A percentile compares a stretch with the other conserved stretches of the same genome.
Evolutionary conservation across 2,797 vertebrate species (phyloP).

Genomic region (Intellagama lesueurii): DNA sequence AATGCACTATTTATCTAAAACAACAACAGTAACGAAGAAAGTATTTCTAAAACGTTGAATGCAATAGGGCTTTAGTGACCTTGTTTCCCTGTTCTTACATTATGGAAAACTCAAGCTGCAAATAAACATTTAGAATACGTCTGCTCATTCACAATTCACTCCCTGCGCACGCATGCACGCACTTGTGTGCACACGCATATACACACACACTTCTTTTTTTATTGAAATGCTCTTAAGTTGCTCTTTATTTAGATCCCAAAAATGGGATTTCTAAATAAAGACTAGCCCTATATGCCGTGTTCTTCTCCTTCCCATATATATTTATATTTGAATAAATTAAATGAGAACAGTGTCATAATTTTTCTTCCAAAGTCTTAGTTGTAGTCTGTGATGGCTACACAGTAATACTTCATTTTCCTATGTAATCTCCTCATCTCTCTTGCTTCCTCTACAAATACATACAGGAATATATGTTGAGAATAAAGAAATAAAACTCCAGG

Average conservation of each 20-base stretch:
- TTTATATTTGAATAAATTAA: neutral
- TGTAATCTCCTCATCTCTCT: neutral
- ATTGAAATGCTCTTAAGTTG: neutral
- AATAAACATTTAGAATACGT: constrained; percentile 35
- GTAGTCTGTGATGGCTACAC: neutral
- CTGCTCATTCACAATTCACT: too few species aligned
- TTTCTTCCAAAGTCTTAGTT: neutral
- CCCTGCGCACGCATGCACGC: too few species aligned
- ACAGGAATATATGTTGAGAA: neutral
- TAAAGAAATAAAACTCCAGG: neutral
- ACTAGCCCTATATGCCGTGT: neutral
- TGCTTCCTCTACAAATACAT: neutral
- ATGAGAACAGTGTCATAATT: neutral
- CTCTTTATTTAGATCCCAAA: too few species aligned
- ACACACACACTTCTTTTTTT: neutral
- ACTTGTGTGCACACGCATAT: too few species aligned
- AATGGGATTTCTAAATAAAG: neutral
- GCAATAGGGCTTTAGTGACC: constrained; percentile 37
- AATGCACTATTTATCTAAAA: constrained; percentile 49
- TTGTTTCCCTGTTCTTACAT: constrained; percentile 2
- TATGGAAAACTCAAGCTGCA: constrained; percentile 14
- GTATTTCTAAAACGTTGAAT: constrained; percentile 29
- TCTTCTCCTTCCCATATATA: neutral
- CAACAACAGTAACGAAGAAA: constrained; percentile 37
- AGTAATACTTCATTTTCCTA: neutral